These are phyloP conservation scores for Himalopsyche phryganea DNA, from an alignment of 1,140 invertebrate genomes.

Conservation along the genomic window DNA sequence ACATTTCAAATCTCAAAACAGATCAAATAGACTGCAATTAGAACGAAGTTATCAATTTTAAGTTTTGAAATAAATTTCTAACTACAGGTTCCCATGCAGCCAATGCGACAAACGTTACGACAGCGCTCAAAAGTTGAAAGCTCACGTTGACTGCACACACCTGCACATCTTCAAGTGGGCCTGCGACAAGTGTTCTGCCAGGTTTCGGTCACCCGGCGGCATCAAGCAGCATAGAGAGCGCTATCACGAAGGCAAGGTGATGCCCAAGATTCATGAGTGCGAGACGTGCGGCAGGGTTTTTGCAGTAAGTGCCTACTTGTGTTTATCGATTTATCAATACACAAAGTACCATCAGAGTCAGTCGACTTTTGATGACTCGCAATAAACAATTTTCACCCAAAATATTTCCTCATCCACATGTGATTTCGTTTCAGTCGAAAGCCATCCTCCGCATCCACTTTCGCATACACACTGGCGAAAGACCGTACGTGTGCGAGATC, in stretches of 20 bases:
- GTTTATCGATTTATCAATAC: too few species aligned
- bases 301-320: constrained; percentile 4
- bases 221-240: neutral
- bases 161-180: neutral
- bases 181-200: neutral
- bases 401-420: too few species aligned
- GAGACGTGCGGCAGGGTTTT: constrained; percentile 1
- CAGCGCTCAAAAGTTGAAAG: neutral
- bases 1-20: too few species aligned
- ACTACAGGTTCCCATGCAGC: neutral
- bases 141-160: constrained; percentile 3
- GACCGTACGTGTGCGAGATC: too few species aligned
- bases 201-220: neutral
- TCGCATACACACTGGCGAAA: too few species aligned
- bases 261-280: neutral
- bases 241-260: neutral
- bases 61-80: neutral
- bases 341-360: too few species aligned
- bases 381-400: too few species aligned
- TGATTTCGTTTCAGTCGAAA: too few species aligned
- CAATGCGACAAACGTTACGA: constrained; percentile 8
- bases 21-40: too few species aligned
- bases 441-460: too few species aligned
- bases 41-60: too few species aligned
- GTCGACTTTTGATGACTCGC: too few species aligned